Evolutionary conservation across 2,888 invertebrate species (phyloP).

Genomic region (Heliconius sara): DNA sequence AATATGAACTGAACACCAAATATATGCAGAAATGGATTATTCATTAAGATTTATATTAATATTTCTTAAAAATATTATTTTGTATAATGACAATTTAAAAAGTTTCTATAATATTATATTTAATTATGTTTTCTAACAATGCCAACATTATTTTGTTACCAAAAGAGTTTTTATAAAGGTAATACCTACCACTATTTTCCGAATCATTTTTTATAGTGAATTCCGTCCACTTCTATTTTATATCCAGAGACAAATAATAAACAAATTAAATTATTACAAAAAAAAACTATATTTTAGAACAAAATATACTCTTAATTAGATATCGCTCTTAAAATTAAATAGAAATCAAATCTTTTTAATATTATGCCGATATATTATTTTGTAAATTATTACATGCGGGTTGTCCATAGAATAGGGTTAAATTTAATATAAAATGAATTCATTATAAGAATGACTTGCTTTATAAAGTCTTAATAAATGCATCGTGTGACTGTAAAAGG

Average conservation of each 20-base stretch:
- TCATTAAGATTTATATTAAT: too few species aligned
- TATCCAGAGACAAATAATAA: background rate
- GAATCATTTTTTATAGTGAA: too few species aligned
- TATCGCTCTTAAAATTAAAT: background rate
- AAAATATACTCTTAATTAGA: background rate
- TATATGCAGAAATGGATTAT: background rate
- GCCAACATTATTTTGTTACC: background rate
- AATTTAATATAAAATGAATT: slow-evolving; percentile 61
- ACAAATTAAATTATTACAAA: too few species aligned
- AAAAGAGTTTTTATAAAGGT: background rate
- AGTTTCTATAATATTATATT: background rate
- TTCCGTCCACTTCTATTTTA: background rate
- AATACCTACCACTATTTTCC: too few species aligned
- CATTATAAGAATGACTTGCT: slow-evolving; percentile 54
- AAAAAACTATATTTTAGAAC: too few species aligned
- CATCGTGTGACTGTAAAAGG: slow-evolving; percentile 8
- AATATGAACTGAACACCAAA: slow-evolving; percentile 11
- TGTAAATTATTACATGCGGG: slow-evolving; percentile 62
- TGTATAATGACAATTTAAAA: too few species aligned
- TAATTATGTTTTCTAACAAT: background rate
- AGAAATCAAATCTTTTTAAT: background rate
- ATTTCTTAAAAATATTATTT: too few species aligned
- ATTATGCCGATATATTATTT: background rate
- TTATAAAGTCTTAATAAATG: slow-evolving; percentile 39
- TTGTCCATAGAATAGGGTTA: slow-evolving; percentile 68